Percentiles rank a stretch among this genome's conserved stretches.
These are phyloP conservation scores for Neodiprion pinetum DNA, from an alignment of 1,140 invertebrate genomes.

Conservation along the genomic window DNA sequence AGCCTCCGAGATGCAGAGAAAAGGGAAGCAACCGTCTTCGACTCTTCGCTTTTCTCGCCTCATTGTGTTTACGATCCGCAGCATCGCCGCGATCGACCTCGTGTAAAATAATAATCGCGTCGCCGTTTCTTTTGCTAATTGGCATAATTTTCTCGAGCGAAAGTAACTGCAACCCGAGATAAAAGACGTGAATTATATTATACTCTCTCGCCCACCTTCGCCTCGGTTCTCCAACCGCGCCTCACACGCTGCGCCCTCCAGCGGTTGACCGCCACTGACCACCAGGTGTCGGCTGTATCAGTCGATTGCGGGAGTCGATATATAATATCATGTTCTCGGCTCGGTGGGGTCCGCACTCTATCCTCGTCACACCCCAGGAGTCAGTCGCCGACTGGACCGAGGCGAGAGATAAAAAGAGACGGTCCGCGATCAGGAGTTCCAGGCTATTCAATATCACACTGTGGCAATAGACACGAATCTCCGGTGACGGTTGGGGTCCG, in stretches of 20 bases:
- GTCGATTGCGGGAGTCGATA: not conserved
- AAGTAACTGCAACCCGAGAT: too few species aligned
- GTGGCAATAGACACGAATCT: too few species aligned
- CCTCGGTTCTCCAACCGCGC: not conserved
- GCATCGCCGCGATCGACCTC: too few species aligned
- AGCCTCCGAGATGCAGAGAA: not conserved
- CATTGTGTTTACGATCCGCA: too few species aligned
- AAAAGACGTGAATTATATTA: too few species aligned
- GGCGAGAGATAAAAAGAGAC: not conserved
- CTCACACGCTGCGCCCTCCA: not conserved
- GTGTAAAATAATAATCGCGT: not conserved
- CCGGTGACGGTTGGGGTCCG: too few species aligned
- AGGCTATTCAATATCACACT: too few species aligned
- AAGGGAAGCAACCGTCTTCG: not conserved
- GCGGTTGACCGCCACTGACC: not conserved
- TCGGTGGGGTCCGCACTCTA: not conserved
- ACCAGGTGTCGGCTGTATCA: not conserved
- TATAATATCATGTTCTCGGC: constrained; percentile 7
- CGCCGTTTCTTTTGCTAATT: too few species aligned
- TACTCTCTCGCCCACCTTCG: not conserved
- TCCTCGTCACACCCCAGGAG: not conserved
- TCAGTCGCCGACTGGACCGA: too few species aligned
- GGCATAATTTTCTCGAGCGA: too few species aligned
- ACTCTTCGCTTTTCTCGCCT: too few species aligned
- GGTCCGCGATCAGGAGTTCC: not conserved